Base-by-base conservation (phyloP, 2,888 invertebrate species). In the Apeira syringaria region DNA sequence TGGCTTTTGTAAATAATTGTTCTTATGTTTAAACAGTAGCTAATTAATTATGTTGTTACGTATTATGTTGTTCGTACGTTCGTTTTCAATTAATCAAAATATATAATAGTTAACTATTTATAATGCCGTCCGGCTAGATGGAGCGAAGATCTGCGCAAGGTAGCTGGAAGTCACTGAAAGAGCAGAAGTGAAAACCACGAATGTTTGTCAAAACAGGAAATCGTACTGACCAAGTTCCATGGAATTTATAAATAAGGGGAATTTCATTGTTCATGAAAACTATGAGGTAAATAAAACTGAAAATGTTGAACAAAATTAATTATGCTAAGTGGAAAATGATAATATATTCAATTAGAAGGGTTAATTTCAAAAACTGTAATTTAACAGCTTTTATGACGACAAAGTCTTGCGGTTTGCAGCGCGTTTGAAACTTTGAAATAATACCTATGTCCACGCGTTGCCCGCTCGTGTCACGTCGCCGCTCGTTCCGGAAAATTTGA, bases 401-500 rank as follows among this genome's bases (percentile, higher is more conserved):
- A 47, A 47, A 38, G 35, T 39, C 27, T 39, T 43, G 47, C 24
- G 39, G 47, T 42, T 35, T 48, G 27, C 15, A 17, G 32, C 45
- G 35, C 35, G 27, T 17, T 28, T 27, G 35, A 34, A 25, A 42
- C 39, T 31, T 34, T 42, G 31, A 38, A 33, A 47, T 38, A 44
- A 35, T 32, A 40, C 13, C 22, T 44, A 43, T 38, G 34, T 45
- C 37, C 36, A 38, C 32, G 38, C 26, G 31, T 27, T 9, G 35
- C 28, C 27, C 33, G 38, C 47, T 20, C 34, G 31, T 35, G 26
- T 47, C 37, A 31, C 35, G 40, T 37, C 47, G 29, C 33, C 29
- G 37, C 33, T 40, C 55, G 56, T 65, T 62, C 59, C 54, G 59
- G 59, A 56, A 72, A 74, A 70, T 64, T 76, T 68, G 64, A 64